A percentile compares a stretch with the other conserved stretches of the same genome.
Evolutionary conservation across 2,888 invertebrate genomes (phyloP).

Genomic region (Drosophila stalkeri): DNA sequence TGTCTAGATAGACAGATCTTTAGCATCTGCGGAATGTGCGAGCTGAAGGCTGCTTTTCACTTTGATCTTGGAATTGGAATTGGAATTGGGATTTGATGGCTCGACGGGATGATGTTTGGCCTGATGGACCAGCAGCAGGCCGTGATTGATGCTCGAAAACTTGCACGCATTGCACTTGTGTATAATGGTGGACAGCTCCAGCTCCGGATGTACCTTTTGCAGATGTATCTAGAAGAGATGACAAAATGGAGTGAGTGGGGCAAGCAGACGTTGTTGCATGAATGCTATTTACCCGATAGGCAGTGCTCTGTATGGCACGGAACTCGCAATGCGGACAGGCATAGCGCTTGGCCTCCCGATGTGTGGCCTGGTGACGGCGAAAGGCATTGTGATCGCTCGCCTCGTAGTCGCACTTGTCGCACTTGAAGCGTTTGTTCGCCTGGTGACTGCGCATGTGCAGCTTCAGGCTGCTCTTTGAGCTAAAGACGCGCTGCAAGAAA

Average conservation of each 20-base stretch:
- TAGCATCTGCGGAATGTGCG: slow-evolving; percentile 60
- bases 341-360: slow-evolving; percentile 91
- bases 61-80: slow-evolving; percentile 80
- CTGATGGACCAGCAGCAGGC: slow-evolving; percentile 82
- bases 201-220: slow-evolving; percentile 91
- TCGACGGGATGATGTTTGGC: slow-evolving; percentile 76
- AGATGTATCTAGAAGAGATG: slow-evolving; percentile 87
- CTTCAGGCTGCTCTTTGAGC: slow-evolving; percentile 86
- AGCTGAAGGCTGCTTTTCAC: slow-evolving; percentile 81
- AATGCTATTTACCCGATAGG: slow-evolving; percentile 87
- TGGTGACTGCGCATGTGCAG: slow-evolving; percentile 86
- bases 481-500: slow-evolving; percentile 63
- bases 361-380: slow-evolving; percentile 90
- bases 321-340: slow-evolving; percentile 92
- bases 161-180: slow-evolving; percentile 82
- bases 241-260: no score
- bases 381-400: slow-evolving; percentile 93
- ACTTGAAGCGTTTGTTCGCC: slow-evolving; percentile 87
- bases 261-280: no score
- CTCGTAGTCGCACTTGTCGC: slow-evolving; percentile 90
- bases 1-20: slow-evolving; percentile 17
- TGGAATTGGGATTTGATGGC: slow-evolving; percentile 42
- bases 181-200: slow-evolving; percentile 87
- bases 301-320: slow-evolving; percentile 92
- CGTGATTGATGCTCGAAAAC: slow-evolving; percentile 83